phyloP scores from a whole-genome alignment of 2,797 vertebrate genomes.

The Phaenicophaeus curvirostris region DNA sequence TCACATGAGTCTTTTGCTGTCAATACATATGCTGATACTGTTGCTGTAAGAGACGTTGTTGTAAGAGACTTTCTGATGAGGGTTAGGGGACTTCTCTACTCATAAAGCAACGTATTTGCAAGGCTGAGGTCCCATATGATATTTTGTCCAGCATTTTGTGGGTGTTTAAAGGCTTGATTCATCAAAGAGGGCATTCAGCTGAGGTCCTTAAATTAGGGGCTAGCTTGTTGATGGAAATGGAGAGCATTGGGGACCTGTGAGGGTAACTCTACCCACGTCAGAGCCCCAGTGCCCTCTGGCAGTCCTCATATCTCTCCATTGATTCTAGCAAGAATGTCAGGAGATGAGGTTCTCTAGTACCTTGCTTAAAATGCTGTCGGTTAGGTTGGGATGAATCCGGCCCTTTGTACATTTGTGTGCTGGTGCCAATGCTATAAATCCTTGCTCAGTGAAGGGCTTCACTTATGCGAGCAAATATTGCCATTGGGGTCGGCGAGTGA shows the following conservation, averaged over 20 bases:
- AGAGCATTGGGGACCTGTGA: not conserved
- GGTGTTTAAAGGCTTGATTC: not conserved
- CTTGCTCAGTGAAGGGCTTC: not conserved
- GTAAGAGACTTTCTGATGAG: not conserved
- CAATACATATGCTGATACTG: rapidly evolving
- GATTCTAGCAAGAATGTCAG: not conserved
- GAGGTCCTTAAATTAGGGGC: not conserved
- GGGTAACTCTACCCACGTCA: not conserved
- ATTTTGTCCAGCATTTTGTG: not conserved
- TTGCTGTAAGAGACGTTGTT: not conserved
- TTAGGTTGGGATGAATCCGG: conserved; percentile 46
- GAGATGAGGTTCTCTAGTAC: conserved; percentile 17
- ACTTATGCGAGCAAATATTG: conserved; percentile 55
- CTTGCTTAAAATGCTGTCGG: conserved; percentile 32
- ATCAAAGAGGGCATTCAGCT: not conserved
- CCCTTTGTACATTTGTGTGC: conserved; percentile 34
- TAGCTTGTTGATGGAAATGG: not conserved
- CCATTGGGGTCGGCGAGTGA: conserved; percentile 2
- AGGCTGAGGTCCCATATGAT: rapidly evolving
- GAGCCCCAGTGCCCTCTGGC: not conserved
- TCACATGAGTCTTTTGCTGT: not conserved
- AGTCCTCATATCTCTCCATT: not conserved
- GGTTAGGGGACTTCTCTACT: not conserved
- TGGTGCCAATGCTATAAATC: conserved; percentile 48
- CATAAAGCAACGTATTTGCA: not conserved